A percentile compares a stretch with the other conserved stretches of the same genome.
Conservation (phyloP, 2,797 vertebrate genomes). For the Astyanax mexicanus region DNA sequence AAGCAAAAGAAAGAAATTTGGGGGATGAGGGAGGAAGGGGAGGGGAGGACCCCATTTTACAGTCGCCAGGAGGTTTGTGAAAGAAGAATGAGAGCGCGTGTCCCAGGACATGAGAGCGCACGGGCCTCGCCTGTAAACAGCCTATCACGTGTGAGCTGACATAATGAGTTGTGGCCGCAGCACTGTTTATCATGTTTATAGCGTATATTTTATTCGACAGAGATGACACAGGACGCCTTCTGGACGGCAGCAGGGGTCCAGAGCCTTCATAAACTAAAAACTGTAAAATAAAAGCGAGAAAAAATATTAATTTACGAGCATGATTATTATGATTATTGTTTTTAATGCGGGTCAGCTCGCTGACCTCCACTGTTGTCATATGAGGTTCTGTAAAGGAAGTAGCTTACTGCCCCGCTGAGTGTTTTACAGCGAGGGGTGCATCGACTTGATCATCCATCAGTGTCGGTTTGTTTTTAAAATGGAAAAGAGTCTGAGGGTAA, state of each 20-base stretch:
- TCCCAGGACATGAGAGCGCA: neutral
- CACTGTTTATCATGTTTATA: slow-evolving; percentile 23
- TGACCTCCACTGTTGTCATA: neutral
- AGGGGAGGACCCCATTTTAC: neutral
- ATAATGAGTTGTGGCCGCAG: slow-evolving; percentile 17
- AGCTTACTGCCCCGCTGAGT: neutral
- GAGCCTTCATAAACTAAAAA: slow-evolving; percentile 7
- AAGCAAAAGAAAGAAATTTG: neutral
- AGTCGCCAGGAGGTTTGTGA: slow-evolving; percentile 32
- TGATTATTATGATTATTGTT: neutral
- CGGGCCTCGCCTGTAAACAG: slow-evolving; percentile 12
- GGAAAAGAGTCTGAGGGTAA: too few relatives aligned
- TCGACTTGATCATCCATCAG: neutral
- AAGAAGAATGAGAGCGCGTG: neutral
- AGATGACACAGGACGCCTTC: neutral
- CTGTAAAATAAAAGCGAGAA: slow-evolving; percentile 9
- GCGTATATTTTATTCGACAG: slow-evolving; percentile 10
- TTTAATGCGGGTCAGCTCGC: slow-evolving; percentile 1
- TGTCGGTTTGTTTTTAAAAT: neutral
- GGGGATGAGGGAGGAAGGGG: too few relatives aligned
- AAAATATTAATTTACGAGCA: neutral
- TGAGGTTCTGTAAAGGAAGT: neutral
- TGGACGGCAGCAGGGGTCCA: neutral
- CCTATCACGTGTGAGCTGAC: slow-evolving; percentile 13
- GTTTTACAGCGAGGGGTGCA: neutral